A percentile compares a stretch with the other conserved stretches of the same genome.
Conservation (phyloP, 1,140 invertebrate species). For the Habropoda laboriosa region DNA sequence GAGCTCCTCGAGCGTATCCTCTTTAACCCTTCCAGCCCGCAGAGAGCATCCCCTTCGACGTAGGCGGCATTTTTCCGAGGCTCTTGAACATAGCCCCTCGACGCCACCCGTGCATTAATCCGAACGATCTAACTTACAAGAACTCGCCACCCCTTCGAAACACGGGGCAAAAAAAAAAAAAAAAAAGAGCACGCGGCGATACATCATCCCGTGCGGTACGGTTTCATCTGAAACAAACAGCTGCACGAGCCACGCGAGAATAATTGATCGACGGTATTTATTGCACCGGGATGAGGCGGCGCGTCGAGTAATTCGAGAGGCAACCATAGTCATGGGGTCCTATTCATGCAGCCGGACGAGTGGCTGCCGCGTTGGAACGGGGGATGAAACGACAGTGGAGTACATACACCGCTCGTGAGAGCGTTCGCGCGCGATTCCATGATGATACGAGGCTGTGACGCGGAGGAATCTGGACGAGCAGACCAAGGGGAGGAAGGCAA, state of each 20-base stretch:
- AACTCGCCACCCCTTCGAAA: background rate
- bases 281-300: conserved; percentile 54
- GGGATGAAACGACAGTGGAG: conserved; percentile 47
- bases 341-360: conserved; percentile 46
- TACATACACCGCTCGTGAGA: background rate
- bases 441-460: conserved; percentile 24
- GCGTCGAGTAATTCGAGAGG: conserved; percentile 51
- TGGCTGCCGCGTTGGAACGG: background rate
- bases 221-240: background rate
- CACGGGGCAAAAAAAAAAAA: no score
- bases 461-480: conserved; percentile 27
- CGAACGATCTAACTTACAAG: conserved; percentile 23
- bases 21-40: background rate
- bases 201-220: background rate
- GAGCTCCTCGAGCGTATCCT: background rate
- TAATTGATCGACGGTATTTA: conserved; percentile 65
- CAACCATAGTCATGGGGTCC: conserved; percentile 24
- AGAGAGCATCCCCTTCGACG: background rate
- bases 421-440: background rate
- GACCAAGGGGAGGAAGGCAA: conserved; percentile 31
- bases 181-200: background rate
- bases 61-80: conserved; percentile 11
- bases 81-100: background rate
- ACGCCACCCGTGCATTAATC: background rate
- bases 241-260: conserved; percentile 21